These are phyloP conservation scores for Acanthurus tractus DNA, from an alignment of 2,797 vertebrate species.

Conservation along the genomic window DNA sequence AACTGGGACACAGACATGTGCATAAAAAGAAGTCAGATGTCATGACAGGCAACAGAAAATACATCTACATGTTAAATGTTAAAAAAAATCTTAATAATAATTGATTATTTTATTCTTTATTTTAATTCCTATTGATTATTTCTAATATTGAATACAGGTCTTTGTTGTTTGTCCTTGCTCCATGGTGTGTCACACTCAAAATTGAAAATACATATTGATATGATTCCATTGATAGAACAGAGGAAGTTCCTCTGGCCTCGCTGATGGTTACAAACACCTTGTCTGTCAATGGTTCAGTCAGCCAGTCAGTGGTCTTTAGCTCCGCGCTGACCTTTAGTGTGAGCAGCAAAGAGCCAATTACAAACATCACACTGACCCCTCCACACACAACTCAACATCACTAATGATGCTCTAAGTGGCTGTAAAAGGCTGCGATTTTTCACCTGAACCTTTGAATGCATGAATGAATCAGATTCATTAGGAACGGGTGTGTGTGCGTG, in stretches of 20 bases:
- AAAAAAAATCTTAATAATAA: no score
- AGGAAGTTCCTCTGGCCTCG: constrained; percentile 6
- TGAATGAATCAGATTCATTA: constrained; percentile 9
- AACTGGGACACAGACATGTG: no score
- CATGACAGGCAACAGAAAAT: no score
- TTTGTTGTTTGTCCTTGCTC: background rate
- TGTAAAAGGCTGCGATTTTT: constrained; percentile 23
- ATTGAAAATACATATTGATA: constrained; percentile 44
- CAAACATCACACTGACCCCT: constrained; percentile 28
- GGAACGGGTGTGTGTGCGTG: background rate
- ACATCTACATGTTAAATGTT: no score
- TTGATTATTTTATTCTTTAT: background rate
- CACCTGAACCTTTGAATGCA: constrained; percentile 30
- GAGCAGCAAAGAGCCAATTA: constrained; percentile 64
- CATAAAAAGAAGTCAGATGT: no score
- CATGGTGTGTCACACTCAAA: background rate
- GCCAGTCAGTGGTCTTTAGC: constrained; percentile 63
- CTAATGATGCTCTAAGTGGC: constrained; percentile 63
- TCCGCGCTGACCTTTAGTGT: constrained; percentile 69
- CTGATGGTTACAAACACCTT: constrained; percentile 3
- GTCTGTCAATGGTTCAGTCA: constrained; percentile 61
- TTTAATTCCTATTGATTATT: background rate
- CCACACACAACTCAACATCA: constrained; percentile 24
- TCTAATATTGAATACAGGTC: background rate
- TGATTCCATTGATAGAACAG: constrained; percentile 30